Evolutionary conservation across 2,888 invertebrate species (phyloP), one percentile per base, ranked within the genome.

Genomic region (Drosophila nr. perissopoda): DNA sequence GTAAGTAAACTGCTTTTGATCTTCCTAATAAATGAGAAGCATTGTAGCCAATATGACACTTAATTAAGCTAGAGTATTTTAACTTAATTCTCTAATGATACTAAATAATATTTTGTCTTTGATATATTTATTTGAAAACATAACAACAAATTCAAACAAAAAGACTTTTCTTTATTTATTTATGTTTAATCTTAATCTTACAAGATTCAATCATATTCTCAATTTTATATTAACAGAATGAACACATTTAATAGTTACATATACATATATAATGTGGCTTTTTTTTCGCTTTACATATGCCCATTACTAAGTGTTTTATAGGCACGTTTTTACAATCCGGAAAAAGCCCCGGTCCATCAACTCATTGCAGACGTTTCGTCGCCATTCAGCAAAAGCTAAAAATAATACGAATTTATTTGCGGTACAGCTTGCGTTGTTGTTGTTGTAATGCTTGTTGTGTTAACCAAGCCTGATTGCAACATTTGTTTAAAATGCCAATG

Each of bases 361-460:
- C 13, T 29, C 27, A 31, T 27, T 16, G 66, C 34, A 80, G 69
- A 77, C 72, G 36, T 31, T 38, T 34, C 38, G 89, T 70, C 79
- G 89, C 87, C 84, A 69, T 27, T 33, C n/a, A 25, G 51, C 27
- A 51, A 68, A 62, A 29, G 27, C 72, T 66, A 65, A 85, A 78
- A 76, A 73, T 76, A 76, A 42, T 25, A 51, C 36, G 25, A 52
- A 67, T 56, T 60, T 59, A 31, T 61, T 76, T 62, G 60, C 69
- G n/a, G 65, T 21, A 52, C 51, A 62, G 64, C 40, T 33, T 69
- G 25, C 49, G 49, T 21, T 52, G n/a, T 57, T 54, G 34, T 56
- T 29, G 51, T 51, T 10, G 49, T 5, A 45, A 45, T 49, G 27
- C 10, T 49, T 49, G 36, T 38, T 38, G 54, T 18, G 11, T 2